Conservation (phyloP, 2,113 vertebrate genomes). For the Phylloscopus trochilus region DNA sequence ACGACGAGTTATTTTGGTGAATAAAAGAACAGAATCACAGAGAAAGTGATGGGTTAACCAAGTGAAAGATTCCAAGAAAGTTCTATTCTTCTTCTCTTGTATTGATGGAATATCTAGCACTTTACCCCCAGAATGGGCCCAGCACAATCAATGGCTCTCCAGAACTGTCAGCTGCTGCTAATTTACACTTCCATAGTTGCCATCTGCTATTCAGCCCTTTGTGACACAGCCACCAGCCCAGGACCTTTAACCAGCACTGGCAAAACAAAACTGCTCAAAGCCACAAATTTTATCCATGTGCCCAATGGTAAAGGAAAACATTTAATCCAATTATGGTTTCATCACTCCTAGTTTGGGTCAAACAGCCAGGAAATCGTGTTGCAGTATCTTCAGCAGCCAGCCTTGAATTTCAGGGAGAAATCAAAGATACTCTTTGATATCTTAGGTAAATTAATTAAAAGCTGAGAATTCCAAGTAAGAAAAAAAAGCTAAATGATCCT, state of each 20-base stretch:
- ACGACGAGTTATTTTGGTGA: neutral
- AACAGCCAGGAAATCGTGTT: neutral
- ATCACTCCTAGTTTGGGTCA: neutral
- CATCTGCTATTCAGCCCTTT: slow-evolving; percentile 47
- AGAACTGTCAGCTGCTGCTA: slow-evolving; percentile 45
- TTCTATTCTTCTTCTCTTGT: neutral
- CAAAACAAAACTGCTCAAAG: neutral
- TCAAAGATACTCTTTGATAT: neutral
- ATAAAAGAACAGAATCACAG: neutral
- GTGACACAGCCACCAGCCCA: slow-evolving; percentile 13
- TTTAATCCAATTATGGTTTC: slow-evolving; percentile 15
- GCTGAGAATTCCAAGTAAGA: neutral
- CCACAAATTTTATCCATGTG: neutral
- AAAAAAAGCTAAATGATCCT: neutral
- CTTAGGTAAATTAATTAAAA: neutral
- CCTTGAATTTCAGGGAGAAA: neutral
- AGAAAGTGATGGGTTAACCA: neutral
- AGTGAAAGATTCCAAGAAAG: neutral
- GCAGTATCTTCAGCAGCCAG: neutral
- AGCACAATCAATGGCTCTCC: slow-evolving; percentile 5
- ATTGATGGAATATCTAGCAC: neutral
- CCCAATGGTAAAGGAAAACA: neutral
- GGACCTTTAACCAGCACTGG: neutral
- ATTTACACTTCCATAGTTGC: slow-evolving; percentile 57
- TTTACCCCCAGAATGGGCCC: neutral